Conservation (phyloP, 1,140 invertebrate species). For the Micrasema minimum region DNA sequence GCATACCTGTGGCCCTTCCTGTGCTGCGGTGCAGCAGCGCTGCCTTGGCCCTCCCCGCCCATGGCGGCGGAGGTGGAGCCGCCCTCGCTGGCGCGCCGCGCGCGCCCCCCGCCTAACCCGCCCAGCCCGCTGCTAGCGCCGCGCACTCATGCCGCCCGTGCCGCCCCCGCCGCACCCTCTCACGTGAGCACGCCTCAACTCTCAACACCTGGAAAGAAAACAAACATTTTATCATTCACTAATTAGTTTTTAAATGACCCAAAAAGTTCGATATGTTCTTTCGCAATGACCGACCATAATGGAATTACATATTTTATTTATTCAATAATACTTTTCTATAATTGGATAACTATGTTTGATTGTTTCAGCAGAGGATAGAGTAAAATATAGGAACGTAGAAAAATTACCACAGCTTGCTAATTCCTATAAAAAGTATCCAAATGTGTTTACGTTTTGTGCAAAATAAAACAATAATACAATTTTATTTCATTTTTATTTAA, state of each 20-base stretch:
- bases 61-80: constrained; percentile 54
- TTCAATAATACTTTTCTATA: too few species aligned
- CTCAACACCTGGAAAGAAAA: neutral
- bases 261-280: neutral
- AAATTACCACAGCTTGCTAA: too few species aligned
- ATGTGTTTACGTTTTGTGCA: too few species aligned
- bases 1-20: constrained; percentile 60
- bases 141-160: neutral
- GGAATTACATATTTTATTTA: too few species aligned
- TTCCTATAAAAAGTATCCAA: too few species aligned
- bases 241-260: neutral
- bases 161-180: neutral
- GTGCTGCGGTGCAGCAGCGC: constrained; percentile 62
- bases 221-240: neutral
- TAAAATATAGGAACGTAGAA: too few species aligned
- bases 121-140: constrained; percentile 5
- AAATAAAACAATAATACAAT: too few species aligned
- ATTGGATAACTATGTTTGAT: too few species aligned
- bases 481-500: too few species aligned
- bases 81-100: constrained; percentile 50
- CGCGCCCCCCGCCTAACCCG: constrained; percentile 38
- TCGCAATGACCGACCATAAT: too few species aligned
- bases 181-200: too few species aligned
- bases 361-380: too few species aligned
- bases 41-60: constrained; percentile 58